phyloP scores from a whole-genome alignment of 1,140 invertebrate genomes.

The Contarinia nasturtii region DNA sequence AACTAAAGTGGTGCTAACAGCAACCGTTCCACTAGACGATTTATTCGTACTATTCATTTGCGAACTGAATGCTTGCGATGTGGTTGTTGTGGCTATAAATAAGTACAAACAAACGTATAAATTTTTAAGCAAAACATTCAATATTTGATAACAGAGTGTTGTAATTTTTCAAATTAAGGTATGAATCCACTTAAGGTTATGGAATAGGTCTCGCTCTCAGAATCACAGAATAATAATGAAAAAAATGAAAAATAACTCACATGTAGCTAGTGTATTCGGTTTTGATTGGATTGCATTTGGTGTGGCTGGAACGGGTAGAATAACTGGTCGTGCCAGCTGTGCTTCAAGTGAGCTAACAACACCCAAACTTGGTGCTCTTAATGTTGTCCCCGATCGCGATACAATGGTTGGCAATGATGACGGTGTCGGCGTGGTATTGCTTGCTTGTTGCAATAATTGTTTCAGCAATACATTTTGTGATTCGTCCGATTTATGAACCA shows the following conservation, averaged over 20 bases:
- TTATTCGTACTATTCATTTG: too few species aligned
- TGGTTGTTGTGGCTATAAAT: constrained; percentile 14
- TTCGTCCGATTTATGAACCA: constrained; percentile 39
- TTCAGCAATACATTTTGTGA: constrained; percentile 80
- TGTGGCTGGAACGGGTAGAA: constrained; percentile 35
- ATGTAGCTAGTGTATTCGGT: constrained; percentile 9
- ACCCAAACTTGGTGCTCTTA: constrained; percentile 37
- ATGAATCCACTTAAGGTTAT: too few species aligned
- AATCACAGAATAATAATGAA: too few species aligned
- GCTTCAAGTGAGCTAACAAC: constrained; percentile 51
- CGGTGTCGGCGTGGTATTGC: constrained; percentile 39
- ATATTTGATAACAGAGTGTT: too few species aligned
- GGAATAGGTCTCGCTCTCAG: too few species aligned
- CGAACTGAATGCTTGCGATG: constrained; percentile 5
- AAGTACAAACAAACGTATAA: too few species aligned
- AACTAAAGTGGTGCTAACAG: neutral
- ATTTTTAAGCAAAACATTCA: too few species aligned
- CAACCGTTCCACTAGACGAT: too few species aligned
- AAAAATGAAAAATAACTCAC: too few species aligned
- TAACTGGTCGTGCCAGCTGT: constrained; percentile 48
- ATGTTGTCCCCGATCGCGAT: constrained; percentile 25
- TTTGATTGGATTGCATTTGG: constrained; percentile 13
- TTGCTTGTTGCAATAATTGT: constrained; percentile 73
- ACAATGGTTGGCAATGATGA: constrained; percentile 19
- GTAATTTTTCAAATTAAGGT: too few species aligned